These are phyloP conservation scores for Diadophis punctatus DNA, from an alignment of 2,113 vertebrate species.

Conservation along the genomic window DNA sequence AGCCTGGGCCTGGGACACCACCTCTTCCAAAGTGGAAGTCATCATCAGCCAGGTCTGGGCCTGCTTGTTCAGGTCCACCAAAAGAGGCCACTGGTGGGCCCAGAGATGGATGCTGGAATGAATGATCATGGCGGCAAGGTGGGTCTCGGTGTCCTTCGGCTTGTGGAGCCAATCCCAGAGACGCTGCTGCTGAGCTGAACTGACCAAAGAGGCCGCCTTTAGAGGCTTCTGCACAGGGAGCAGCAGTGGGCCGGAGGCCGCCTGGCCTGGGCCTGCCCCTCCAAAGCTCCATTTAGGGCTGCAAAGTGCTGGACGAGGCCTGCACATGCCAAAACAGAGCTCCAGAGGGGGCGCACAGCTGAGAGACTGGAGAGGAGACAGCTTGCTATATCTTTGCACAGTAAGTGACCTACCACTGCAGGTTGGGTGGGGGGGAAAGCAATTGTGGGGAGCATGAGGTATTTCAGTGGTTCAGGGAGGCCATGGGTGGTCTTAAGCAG, in stretches of 20 bases:
- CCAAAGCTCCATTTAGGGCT: too few species aligned
- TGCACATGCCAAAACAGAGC: too few species aligned
- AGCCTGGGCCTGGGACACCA: background rate
- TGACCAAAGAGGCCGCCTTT: slow-evolving; percentile 56
- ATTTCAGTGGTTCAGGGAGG: too few species aligned
- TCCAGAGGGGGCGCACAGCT: too few species aligned
- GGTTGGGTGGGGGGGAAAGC: too few species aligned
- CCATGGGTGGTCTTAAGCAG: too few species aligned
- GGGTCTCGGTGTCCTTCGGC: slow-evolving; percentile 42
- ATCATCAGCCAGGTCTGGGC: slow-evolving; percentile 46
- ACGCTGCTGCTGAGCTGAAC: slow-evolving; percentile 44
- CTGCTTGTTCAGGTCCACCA: slow-evolving; percentile 65
- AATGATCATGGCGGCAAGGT: slow-evolving; percentile 64
- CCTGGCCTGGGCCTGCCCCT: background rate
- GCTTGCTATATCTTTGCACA: too few species aligned
- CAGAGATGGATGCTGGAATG: slow-evolving; percentile 47
- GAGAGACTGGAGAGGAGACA: too few species aligned
- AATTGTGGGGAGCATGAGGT: too few species aligned
- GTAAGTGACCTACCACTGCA: too few species aligned
- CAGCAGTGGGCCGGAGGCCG: slow-evolving; percentile 10
- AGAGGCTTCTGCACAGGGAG: slow-evolving; percentile 56
- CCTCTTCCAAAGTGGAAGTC: background rate
- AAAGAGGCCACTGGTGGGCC: slow-evolving; percentile 67
- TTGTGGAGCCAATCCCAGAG: slow-evolving; percentile 56
- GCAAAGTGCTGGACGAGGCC: too few species aligned